Evolutionary conservation across 2,888 invertebrate genomes (phyloP), one percentile per base, ranked within the genome.

Genomic region (Hetaerina titia): DNA sequence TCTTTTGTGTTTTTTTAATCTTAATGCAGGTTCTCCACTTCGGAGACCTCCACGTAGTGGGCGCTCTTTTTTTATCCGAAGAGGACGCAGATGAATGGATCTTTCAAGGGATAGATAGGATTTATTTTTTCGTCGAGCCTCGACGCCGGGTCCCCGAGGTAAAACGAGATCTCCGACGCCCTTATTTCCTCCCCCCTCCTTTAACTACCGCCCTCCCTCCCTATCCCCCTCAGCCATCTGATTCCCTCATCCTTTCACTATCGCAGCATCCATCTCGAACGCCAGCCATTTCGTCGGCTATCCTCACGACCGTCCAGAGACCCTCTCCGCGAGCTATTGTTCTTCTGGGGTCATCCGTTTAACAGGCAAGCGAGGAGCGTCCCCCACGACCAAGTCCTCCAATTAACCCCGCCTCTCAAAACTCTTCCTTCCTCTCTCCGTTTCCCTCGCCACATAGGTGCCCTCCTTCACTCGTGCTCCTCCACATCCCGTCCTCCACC

Each of bases 331-430:
- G n/a, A 64, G 64, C 56, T 69, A 92, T 92, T 92, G 92, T 92
- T 92, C 69, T 92, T 92, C 69, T 69, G 92, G 92, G 92, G 90
- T 92, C 92, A 92, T 92, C 92, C 92, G 92, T 92, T 92, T 74
- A 92, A 74, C 92, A 92, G 56, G 92, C 31, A 45, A 81, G 81
- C 25, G 92, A 45, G 69, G 92, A 92, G 25, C 81, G 81, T 81
- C 31, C 45, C 89, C 92, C 92, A 92, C 92, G 92, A 74, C 69
- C 56, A 57, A 69, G 64, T 56, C 69, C 92, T 69, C 92, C 92
- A 92, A 92, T 92, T 92, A 92, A 92, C 56, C 92, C 56, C 69
- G 11, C 69, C 56, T 89, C 19, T 22, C 58, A 9, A 22, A 56
- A 22, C 45, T 89, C 57, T 15, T 8, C 45, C 22, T 31, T 63